Evolutionary conservation across 2,888 invertebrate species (phyloP).

Genomic region (Julus scandinavius): DNA sequence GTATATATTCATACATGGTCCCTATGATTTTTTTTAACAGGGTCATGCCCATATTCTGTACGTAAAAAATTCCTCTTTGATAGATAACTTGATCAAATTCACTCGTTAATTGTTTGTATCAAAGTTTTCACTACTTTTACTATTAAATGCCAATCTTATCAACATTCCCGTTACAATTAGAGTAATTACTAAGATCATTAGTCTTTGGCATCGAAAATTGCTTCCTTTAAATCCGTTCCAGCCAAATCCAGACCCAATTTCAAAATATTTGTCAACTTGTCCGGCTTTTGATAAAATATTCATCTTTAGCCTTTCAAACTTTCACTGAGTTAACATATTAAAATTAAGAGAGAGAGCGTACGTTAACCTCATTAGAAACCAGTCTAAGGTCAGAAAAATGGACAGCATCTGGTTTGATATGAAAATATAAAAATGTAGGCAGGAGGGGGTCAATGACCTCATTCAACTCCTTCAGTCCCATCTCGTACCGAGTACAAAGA

Average conservation of each 20-base stretch:
- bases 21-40: too few species aligned
- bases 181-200: too few species aligned
- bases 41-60: too few species aligned
- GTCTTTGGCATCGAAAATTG: not conserved
- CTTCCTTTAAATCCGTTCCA: not conserved
- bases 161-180: too few species aligned
- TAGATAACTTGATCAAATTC: too few species aligned
- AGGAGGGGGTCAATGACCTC: conserved; percentile 8
- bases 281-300: not conserved
- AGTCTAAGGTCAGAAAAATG: conserved; percentile 35
- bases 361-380: conserved; percentile 45
- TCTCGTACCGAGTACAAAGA: not conserved
- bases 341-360: not conserved
- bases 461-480: conserved; percentile 24
- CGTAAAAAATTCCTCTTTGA: too few species aligned
- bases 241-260: not conserved
- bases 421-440: not conserved
- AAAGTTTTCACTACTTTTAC: too few species aligned
- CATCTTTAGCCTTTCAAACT: conserved; percentile 29
- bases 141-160: too few species aligned
- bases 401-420: conserved; percentile 6
- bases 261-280: not conserved
- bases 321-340: not conserved
- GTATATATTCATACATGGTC: too few species aligned
- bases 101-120: too few species aligned